phyloP scores from a whole-genome alignment of 2,113 vertebrate species.

The Crocuta crocuta region DNA sequence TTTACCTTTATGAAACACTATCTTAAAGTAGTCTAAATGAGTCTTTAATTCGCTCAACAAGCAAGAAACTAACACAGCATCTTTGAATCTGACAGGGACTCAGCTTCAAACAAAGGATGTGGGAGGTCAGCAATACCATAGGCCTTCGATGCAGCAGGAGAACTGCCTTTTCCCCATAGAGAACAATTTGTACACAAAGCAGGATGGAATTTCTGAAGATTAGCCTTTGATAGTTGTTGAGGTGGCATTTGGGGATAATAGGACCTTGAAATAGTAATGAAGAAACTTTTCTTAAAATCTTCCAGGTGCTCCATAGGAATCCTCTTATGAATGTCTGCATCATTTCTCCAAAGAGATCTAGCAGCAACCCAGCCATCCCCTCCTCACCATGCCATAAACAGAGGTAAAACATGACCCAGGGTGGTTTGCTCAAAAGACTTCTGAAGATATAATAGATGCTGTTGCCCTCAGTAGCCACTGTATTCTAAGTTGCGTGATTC shows the following conservation, averaged over 20 bases:
- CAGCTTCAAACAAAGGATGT: background rate
- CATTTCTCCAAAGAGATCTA: background rate
- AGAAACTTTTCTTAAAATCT: conserved; percentile 49
- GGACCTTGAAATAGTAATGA: conserved; percentile 60
- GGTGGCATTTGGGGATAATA: conserved; percentile 53
- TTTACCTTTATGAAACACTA: background rate
- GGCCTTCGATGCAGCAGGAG: rapidly evolving
- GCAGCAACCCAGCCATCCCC: background rate
- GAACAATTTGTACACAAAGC: background rate
- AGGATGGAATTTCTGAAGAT: conserved; percentile 42
- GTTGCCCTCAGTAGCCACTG: background rate
- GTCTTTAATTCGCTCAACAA: background rate
- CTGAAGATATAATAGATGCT: background rate
- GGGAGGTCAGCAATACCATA: no score
- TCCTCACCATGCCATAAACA: background rate
- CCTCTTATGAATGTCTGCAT: background rate
- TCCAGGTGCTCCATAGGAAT: background rate
- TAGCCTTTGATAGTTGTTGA: conserved; percentile 30
- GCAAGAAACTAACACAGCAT: background rate
- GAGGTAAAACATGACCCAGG: background rate
- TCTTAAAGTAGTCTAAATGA: background rate
- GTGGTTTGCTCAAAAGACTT: background rate
- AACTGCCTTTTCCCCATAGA: background rate
- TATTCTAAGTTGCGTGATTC: background rate
- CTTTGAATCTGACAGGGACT: background rate